A percentile compares a stretch with the other conserved stretches of the same genome.
Evolutionary conservation across 2,113 vertebrate genomes (phyloP).

Genomic region (Austrofundulus limnaeus): DNA sequence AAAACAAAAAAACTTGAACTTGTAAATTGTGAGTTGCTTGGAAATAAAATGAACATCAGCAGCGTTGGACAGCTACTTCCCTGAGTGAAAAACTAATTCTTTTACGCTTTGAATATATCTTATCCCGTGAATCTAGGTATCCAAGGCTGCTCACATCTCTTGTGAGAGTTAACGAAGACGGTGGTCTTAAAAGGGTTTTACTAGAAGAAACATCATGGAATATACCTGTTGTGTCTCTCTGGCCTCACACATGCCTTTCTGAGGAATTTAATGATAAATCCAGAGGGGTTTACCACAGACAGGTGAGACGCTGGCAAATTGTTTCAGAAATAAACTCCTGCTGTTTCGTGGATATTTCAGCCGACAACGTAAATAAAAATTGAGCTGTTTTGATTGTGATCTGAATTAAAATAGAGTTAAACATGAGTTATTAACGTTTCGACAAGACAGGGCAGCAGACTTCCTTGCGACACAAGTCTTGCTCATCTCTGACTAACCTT

Average conservation of each 20-base stretch:
- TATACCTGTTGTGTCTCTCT: constrained; percentile 68
- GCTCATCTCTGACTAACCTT: constrained; percentile 40
- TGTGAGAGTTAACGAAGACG: constrained; percentile 80
- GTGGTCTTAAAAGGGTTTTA: constrained; percentile 78
- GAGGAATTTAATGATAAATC: constrained; percentile 76
- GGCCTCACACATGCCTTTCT: constrained; percentile 73
- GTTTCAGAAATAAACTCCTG: constrained; percentile 30
- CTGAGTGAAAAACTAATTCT: constrained; percentile 74
- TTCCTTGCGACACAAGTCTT: constrained; percentile 10
- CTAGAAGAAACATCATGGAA: constrained; percentile 75
- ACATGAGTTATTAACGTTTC: constrained; percentile 1
- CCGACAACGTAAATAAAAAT: constrained; percentile 10
- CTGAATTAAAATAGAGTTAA: constrained; percentile 23
- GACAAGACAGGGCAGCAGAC: background rate
- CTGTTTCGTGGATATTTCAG: constrained; percentile 1
- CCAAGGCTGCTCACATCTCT: constrained; percentile 77
- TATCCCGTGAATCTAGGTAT: constrained; percentile 80
- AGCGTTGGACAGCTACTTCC: constrained; percentile 58
- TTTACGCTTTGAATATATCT: constrained; percentile 82
- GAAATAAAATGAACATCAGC: constrained; percentile 67
- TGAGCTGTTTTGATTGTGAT: background rate
- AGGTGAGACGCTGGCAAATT: constrained; percentile 75
- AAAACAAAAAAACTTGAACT: constrained; percentile 54
- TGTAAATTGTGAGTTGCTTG: constrained; percentile 61
- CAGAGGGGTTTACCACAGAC: constrained; percentile 72